Conservation (phyloP, 1,140 invertebrate species). For the Nymphalis io region DNA sequence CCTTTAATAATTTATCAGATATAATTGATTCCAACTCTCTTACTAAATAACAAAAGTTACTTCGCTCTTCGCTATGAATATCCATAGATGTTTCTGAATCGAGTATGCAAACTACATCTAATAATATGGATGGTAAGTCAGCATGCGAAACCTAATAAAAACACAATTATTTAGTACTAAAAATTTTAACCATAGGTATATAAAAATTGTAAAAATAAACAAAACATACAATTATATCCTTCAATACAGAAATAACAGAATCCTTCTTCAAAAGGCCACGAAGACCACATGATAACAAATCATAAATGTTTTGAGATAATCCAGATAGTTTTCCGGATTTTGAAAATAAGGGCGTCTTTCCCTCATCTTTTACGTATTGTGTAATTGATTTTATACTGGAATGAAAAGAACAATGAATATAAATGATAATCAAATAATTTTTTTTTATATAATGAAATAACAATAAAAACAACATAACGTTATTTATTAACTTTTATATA, state of each 20-base stretch:
- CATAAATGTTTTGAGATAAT: slow-evolving; percentile 81
- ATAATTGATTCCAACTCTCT: slow-evolving; percentile 90
- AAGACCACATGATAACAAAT: slow-evolving; percentile 86
- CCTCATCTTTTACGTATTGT: slow-evolving; percentile 80
- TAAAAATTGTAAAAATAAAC: slow-evolving; percentile 23
- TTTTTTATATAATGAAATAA: too few relatives aligned
- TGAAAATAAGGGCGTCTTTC: slow-evolving; percentile 79
- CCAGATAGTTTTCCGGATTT: slow-evolving; percentile 78
- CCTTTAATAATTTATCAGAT: slow-evolving; percentile 93
- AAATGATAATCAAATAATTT: background rate
- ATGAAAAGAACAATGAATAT: slow-evolving; percentile 40
- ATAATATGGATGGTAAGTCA: slow-evolving; percentile 88
- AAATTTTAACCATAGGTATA: background rate
- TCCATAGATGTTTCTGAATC: slow-evolving; percentile 88
- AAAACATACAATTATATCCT: slow-evolving; percentile 85
- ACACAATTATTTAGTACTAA: slow-evolving; percentile 13
- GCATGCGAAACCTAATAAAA: slow-evolving; percentile 84
- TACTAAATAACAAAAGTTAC: slow-evolving; percentile 89
- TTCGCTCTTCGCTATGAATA: slow-evolving; percentile 84
- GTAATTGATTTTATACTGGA: slow-evolving; percentile 81
- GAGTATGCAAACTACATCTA: slow-evolving; percentile 89
- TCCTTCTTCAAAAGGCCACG: slow-evolving; percentile 87
- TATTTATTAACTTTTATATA: background rate
- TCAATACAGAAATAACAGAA: slow-evolving; percentile 83
- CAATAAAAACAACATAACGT: too few relatives aligned